These are phyloP conservation scores for Marmota flaviventris DNA, from an alignment of 2,113 vertebrate genomes.

Conservation along the genomic window DNA sequence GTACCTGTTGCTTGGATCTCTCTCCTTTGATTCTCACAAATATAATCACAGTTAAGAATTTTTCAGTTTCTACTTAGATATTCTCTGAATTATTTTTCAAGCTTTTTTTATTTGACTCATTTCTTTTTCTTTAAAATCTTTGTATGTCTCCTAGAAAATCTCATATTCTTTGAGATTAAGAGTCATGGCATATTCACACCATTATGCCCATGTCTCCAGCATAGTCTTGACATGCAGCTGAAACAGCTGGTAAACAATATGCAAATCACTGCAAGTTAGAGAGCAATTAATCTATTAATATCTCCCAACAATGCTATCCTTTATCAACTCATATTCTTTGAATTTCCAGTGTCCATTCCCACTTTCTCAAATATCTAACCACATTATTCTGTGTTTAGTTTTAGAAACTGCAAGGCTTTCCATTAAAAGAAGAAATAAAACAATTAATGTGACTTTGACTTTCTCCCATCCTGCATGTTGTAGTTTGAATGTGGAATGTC, in stretches of 20 bases:
- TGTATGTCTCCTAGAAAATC: background rate
- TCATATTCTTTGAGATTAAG: background rate
- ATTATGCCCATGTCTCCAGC: background rate
- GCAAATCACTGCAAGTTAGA: background rate
- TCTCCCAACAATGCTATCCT: background rate
- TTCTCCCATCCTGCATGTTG: background rate
- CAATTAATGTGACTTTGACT: background rate
- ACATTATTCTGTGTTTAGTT: background rate
- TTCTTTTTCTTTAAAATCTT: background rate
- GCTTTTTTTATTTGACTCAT: background rate
- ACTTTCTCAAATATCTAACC: background rate
- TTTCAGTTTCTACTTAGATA: background rate
- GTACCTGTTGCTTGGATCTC: rapidly evolving
- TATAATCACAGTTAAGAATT: background rate
- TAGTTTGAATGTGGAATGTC: too few species aligned
- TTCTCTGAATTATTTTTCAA: background rate
- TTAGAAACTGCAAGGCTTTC: background rate
- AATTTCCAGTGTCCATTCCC: background rate
- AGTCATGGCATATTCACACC: background rate
- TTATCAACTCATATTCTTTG: background rate
- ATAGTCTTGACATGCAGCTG: background rate
- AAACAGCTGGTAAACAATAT: background rate
- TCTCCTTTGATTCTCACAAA: background rate
- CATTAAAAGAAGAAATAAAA: background rate
- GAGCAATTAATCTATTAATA: background rate